phyloP scores from a whole-genome alignment of 2,113 vertebrate genomes.

The Caracal caracal region DNA sequence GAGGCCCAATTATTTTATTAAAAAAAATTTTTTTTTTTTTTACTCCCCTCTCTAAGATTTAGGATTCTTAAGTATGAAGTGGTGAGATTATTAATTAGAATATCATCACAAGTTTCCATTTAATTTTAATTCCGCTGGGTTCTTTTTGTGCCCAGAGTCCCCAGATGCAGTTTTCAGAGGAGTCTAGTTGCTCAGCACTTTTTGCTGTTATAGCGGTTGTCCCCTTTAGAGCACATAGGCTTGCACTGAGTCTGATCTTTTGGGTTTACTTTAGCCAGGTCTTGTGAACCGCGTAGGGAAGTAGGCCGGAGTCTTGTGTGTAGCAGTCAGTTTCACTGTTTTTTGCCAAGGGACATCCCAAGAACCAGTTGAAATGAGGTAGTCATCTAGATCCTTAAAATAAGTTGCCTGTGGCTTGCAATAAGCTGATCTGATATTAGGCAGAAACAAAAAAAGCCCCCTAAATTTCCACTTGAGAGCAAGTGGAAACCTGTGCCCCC shows the following conservation, averaged over 20 bases:
- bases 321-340: neutral
- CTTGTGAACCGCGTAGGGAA: neutral
- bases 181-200: neutral
- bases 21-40: neutral
- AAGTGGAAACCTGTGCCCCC: neutral
- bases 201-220: neutral
- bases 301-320: neutral
- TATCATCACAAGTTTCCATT: slow-evolving; percentile 33
- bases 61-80: slow-evolving; percentile 32
- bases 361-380: neutral
- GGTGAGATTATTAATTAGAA: slow-evolving; percentile 17
- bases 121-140: neutral
- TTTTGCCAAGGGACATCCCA: neutral
- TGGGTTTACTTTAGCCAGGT: neutral
- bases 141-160: neutral
- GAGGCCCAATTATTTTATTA: neutral
- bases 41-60: neutral
- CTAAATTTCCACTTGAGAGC: neutral
- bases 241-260: neutral
- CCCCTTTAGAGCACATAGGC: neutral
- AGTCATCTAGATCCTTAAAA: neutral
- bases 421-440: neutral
- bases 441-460: neutral
- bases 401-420: neutral
- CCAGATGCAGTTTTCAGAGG: neutral